phyloP scores from a whole-genome alignment of 1,140 invertebrate genomes.

The Xylocopa sonorina region DNA sequence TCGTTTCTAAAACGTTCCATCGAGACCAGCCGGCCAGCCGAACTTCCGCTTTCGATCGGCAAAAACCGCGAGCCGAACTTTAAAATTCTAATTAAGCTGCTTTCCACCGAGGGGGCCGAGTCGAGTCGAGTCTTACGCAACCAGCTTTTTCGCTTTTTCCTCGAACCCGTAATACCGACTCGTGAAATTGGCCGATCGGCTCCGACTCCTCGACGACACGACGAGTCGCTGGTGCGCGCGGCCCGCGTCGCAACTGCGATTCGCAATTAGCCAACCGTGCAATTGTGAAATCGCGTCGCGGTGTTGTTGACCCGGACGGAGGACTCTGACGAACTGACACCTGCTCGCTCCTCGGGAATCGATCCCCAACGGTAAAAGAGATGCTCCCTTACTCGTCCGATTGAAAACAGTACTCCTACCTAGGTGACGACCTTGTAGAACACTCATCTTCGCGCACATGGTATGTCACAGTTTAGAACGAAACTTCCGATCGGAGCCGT shows the following conservation, averaged over 20 bases:
- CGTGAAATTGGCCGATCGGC: too few relatives aligned
- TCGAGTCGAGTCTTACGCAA: too few relatives aligned
- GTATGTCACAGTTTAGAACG: conserved; percentile 44
- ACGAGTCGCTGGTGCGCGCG: conserved; percentile 46
- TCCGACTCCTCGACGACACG: background rate
- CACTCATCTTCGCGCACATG: conserved; percentile 82
- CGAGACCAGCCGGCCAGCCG: background rate
- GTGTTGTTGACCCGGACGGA: conserved; percentile 77
- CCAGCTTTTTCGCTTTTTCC: too few relatives aligned
- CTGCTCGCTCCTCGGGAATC: conserved; percentile 38
- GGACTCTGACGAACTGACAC: conserved; percentile 59
- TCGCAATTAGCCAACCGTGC: conserved; percentile 78
- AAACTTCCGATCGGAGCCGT: background rate
- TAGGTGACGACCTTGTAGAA: conserved; percentile 80
- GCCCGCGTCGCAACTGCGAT: conserved; percentile 70
- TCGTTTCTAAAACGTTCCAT: too few relatives aligned
- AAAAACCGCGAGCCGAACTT: too few relatives aligned
- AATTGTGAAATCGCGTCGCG: conserved; percentile 78
- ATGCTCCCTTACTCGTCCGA: background rate
- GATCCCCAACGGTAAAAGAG: too few relatives aligned
- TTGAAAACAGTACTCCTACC: conserved; percentile 66
- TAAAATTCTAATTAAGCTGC: too few relatives aligned
- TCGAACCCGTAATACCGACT: too few relatives aligned
- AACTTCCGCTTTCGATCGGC: background rate
- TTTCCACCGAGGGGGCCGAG: too few relatives aligned